Evolutionary conservation across 2,888 invertebrate species (phyloP).

Genomic region (Tachina lurida): DNA sequence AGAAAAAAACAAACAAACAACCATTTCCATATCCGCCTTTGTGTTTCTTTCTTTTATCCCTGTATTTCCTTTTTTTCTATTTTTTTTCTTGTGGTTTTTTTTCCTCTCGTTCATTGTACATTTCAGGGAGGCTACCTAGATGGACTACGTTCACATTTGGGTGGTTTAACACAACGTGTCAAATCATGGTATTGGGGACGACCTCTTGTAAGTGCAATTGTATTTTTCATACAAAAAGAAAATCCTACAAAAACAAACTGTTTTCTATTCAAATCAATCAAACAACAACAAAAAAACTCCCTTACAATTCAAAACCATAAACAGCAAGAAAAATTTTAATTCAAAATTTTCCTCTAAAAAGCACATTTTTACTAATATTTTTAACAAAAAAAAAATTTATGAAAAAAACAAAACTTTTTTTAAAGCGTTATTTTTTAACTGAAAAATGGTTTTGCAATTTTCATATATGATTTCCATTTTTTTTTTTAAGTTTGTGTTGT

Average conservation of each 20-base stretch:
- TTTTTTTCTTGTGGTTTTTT: constrained; percentile 73
- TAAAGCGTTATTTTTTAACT: constrained; percentile 17
- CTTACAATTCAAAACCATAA: constrained; percentile 52
- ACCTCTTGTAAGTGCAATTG: constrained; percentile 94
- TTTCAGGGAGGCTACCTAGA: constrained; percentile 96
- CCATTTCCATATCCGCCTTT: constrained; percentile 51
- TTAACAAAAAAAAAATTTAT: constrained; percentile 28
- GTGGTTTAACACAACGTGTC: constrained; percentile 98
- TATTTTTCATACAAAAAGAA: constrained; percentile 73
- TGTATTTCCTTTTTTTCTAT: constrained; percentile 55
- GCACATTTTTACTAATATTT: constrained; percentile 64
- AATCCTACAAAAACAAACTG: constrained; percentile 43
- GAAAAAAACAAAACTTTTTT: constrained; percentile 24
- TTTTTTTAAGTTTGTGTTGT: constrained; percentile 24
- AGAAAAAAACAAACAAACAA: constrained; percentile 8
- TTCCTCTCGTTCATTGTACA: constrained; percentile 82
- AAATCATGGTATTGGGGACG: constrained; percentile 99
- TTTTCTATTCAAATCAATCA: constrained; percentile 38
- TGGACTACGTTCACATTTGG: constrained; percentile 96
- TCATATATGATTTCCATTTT: neutral
- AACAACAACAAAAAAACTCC: constrained; percentile 52
- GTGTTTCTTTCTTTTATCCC: constrained; percentile 46
- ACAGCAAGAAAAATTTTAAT: constrained; percentile 30
- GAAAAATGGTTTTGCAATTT: constrained; percentile 37
- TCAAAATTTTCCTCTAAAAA: constrained; percentile 43